phyloP scores from a whole-genome alignment of 2,888 invertebrate genomes.

The Electrophaes corylata region DNA sequence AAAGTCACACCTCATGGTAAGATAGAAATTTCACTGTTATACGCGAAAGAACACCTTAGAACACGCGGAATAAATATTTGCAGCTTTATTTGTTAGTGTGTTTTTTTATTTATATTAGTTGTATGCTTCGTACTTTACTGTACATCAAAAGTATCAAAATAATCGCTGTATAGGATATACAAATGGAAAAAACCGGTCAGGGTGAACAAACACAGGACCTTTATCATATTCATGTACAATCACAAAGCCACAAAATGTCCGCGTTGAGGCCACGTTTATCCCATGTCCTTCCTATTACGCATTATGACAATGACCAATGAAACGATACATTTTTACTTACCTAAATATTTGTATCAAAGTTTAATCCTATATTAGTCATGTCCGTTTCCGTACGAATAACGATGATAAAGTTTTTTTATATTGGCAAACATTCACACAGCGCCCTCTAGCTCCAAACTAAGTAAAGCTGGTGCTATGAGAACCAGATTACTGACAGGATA shows the following conservation, averaged over 20 bases:
- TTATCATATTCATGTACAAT: constrained; percentile 2
- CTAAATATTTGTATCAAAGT: neutral
- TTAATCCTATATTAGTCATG: neutral
- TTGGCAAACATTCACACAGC: no score
- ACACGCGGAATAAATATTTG: no score
- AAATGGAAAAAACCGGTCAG: constrained; percentile 11
- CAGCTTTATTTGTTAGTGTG: no score
- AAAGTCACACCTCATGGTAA: neutral
- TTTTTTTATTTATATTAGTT: no score
- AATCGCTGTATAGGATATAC: neutral
- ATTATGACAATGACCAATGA: constrained; percentile 23
- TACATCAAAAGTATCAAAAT: neutral
- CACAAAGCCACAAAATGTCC: constrained; percentile 26
- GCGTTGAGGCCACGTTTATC: constrained; percentile 33
- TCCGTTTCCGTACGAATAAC: neutral
- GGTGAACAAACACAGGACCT: constrained; percentile 12
- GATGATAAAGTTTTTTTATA: no score
- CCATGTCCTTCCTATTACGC: constrained; percentile 20
- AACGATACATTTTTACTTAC: constrained; percentile 3
- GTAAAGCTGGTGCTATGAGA: no score
- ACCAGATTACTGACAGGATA: no score
- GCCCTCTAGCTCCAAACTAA: no score
- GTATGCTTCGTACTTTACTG: neutral
- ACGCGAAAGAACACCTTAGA: neutral
- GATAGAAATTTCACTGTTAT: neutral